These are phyloP conservation scores for Sebastiscus albofasciatus DNA, from an alignment of 2,797 vertebrate genomes.

Conservation along the genomic window DNA sequence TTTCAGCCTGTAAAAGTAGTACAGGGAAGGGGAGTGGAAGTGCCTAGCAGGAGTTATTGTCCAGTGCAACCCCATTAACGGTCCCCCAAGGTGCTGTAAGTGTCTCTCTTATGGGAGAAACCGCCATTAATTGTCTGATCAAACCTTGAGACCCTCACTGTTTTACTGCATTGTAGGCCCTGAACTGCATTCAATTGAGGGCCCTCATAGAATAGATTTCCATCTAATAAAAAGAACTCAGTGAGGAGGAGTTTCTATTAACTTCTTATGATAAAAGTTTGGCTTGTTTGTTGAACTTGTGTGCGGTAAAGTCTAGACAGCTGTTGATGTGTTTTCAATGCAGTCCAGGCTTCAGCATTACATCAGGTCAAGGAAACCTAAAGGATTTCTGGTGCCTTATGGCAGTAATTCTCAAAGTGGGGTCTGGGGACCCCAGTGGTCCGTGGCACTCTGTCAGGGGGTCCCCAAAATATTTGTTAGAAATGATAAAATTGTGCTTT, in stretches of 20 bases:
- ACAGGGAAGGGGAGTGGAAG: constrained; percentile 59
- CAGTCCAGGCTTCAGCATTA: background rate
- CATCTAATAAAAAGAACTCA: constrained; percentile 69
- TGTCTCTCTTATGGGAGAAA: constrained; percentile 73
- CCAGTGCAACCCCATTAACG: constrained; percentile 74
- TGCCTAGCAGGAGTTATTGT: constrained; percentile 77
- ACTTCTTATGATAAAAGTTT: constrained; percentile 64
- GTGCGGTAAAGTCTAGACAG: constrained; percentile 11
- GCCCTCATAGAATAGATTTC: constrained; percentile 70
- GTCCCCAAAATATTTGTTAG: too few species aligned
- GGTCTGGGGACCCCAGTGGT: too few species aligned
- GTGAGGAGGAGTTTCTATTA: constrained; percentile 51
- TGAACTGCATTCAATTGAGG: constrained; percentile 68
- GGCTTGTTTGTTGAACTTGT: constrained; percentile 53
- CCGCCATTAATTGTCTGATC: constrained; percentile 76
- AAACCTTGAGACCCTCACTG: constrained; percentile 75
- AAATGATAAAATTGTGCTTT: too few species aligned
- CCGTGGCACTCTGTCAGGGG: too few species aligned
- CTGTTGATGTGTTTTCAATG: constrained; percentile 31
- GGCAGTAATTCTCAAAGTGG: background rate
- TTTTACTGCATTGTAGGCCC: constrained; percentile 74
- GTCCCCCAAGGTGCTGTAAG: constrained; percentile 74
- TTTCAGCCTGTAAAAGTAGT: constrained; percentile 76
- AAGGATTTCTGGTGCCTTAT: background rate
- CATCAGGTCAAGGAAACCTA: constrained; percentile 3